Conservation (phyloP, 2,113 vertebrate genomes). For the Tetrao urogallus region DNA sequence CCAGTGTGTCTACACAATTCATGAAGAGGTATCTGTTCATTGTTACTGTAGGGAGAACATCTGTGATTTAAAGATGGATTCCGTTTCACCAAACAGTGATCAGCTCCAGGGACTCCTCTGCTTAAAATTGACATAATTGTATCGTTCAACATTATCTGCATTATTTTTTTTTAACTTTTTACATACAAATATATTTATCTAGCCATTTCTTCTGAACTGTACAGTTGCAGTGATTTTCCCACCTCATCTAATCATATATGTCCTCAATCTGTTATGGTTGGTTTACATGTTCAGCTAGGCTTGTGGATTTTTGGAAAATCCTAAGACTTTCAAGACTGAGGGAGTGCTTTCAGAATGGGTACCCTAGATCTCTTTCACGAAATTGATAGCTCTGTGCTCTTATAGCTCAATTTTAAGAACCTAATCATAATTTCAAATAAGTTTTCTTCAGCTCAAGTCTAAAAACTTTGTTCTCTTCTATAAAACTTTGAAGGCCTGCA, state of each 20-base stretch:
- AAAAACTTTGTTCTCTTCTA: background rate
- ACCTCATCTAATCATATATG: background rate
- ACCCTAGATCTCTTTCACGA: background rate
- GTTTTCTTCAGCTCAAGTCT: background rate
- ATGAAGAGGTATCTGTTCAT: background rate
- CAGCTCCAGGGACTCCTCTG: background rate
- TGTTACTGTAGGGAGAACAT: background rate
- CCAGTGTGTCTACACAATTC: background rate
- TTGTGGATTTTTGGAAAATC: background rate
- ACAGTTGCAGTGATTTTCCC: background rate
- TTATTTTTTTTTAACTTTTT: background rate
- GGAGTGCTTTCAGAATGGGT: background rate
- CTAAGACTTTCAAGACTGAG: background rate
- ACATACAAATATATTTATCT: background rate
- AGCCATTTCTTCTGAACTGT: background rate
- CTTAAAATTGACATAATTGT: background rate
- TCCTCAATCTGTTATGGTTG: background rate
- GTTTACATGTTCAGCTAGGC: background rate
- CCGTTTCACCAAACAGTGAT: background rate
- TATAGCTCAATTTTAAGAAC: background rate
- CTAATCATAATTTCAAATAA: background rate
- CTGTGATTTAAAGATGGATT: background rate
- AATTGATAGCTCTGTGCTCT: background rate
- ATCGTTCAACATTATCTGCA: background rate
- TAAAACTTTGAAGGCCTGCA: background rate